Conservation (phyloP, 2,888 invertebrate genomes). For the Hydriomena furcata region DNA sequence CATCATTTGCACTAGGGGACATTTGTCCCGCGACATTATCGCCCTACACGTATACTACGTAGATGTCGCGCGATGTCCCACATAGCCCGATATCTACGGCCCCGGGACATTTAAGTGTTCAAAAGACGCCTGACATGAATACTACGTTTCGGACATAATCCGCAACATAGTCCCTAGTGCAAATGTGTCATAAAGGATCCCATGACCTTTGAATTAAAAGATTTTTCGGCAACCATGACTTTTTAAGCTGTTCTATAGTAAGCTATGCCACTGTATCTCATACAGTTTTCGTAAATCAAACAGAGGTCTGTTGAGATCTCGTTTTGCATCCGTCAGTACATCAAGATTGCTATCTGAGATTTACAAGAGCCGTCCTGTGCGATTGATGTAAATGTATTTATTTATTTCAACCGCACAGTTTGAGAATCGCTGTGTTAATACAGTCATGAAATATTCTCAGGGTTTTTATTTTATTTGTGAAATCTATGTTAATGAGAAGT, state of each 20-base stretch:
- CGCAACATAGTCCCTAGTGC: too few species aligned
- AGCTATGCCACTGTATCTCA: slow-evolving; percentile 44
- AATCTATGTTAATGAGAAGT: not conserved
- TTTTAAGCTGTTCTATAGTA: not conserved
- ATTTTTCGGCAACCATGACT: too few species aligned
- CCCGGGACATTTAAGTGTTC: too few species aligned
- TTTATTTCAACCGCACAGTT: slow-evolving; percentile 48
- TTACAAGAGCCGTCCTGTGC: slow-evolving; percentile 78
- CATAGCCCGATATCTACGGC: too few species aligned
- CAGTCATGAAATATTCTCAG: slow-evolving; percentile 17
- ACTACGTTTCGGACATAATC: too few species aligned
- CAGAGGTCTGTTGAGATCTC: slow-evolving; percentile 59
- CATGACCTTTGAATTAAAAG: too few species aligned
- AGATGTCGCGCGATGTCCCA: too few species aligned
- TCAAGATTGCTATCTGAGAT: slow-evolving; percentile 82
- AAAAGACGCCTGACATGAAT: too few species aligned
- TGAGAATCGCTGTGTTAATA: slow-evolving; percentile 35
- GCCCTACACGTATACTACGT: too few species aligned
- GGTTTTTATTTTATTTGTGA: not conserved
- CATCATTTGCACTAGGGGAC: too few species aligned
- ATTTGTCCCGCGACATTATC: too few species aligned
- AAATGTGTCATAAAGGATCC: too few species aligned
- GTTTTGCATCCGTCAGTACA: slow-evolving; percentile 82
- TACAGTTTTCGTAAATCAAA: slow-evolving; percentile 75
- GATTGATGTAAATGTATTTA: slow-evolving; percentile 65